Evolutionary conservation across 1,140 invertebrate species (phyloP).

Genomic region (Drosophila parabipectinata): DNA sequence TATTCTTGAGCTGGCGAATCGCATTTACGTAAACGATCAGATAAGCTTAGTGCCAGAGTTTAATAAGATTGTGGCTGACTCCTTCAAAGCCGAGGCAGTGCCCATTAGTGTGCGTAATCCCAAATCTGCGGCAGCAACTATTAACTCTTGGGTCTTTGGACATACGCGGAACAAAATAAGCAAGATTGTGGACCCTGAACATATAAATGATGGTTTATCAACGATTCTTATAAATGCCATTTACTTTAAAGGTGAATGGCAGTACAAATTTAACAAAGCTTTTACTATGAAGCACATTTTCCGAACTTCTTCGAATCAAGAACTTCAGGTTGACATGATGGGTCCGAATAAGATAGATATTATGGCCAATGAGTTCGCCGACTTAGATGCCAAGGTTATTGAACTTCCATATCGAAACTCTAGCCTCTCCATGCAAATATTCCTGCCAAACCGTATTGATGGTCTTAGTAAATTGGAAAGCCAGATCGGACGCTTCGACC

Average conservation of each 20-base stretch:
- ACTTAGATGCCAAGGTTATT: constrained; percentile 58
- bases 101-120: constrained; percentile 83
- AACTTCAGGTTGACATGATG: constrained; percentile 85
- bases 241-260: constrained; percentile 85
- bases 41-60: constrained; percentile 46
- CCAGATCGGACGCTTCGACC: constrained; percentile 72
- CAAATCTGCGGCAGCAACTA: constrained; percentile 71
- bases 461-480: constrained; percentile 74
- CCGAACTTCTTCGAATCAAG: constrained; percentile 37
- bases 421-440: too few species aligned
- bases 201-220: too few species aligned
- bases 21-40: constrained; percentile 62
- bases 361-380: constrained; percentile 34
- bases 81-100: constrained; percentile 71
- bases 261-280: constrained; percentile 35
- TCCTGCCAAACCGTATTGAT: too few species aligned
- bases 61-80: constrained; percentile 29
- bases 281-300: constrained; percentile 27
- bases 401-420: constrained; percentile 24
- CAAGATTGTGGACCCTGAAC: constrained; percentile 82
- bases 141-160: constrained; percentile 86
- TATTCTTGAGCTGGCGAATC: constrained; percentile 60
- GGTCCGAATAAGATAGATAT: constrained; percentile 67
- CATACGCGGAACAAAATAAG: constrained; percentile 76
- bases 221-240: constrained; percentile 88